A percentile compares a stretch with the other conserved stretches of the same genome.
Conservation (phyloP, 2,113 vertebrate species). For the Phalacrocorax brasilianus region DNA sequence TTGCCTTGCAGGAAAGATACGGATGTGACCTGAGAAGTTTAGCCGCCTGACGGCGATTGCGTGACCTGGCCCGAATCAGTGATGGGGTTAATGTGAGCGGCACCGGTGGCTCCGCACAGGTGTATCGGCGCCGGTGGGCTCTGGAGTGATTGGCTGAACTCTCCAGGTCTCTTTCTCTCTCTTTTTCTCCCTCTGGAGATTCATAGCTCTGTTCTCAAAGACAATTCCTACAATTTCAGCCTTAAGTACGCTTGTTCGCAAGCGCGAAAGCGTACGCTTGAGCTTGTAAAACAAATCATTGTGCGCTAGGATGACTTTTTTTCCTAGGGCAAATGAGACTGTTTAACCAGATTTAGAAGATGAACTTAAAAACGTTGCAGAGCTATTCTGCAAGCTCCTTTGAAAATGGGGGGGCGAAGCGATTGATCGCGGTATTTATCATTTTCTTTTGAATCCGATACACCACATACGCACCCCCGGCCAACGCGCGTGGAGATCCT, state of each 20-base stretch:
- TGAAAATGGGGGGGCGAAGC: not conserved
- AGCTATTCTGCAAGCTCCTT: not conserved
- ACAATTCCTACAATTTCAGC: not conserved
- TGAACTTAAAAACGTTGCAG: not conserved
- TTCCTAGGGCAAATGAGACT: not conserved
- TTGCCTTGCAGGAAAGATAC: not conserved
- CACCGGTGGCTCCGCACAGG: not conserved
- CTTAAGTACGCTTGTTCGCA: not conserved
- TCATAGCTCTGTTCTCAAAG: not conserved
- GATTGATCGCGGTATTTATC: not conserved
- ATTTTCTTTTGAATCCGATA: not conserved
- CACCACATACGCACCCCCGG: not conserved
- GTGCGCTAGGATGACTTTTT: not conserved
- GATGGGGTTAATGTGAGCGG: accelerated
- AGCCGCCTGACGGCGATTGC: accelerated
- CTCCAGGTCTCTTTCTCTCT: slow-evolving; percentile 29
- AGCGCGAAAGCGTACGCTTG: not conserved
- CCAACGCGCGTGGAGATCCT: not conserved
- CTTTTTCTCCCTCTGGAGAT: slow-evolving; percentile 40
- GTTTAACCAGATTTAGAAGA: slow-evolving; percentile 19
- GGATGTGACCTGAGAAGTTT: not conserved
- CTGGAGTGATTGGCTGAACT: not conserved
- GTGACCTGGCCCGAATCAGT: not conserved
- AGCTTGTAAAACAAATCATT: not conserved
- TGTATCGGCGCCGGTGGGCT: accelerated